A percentile compares a stretch with the other conserved stretches of the same genome.
Evolutionary conservation across 2,888 invertebrate genomes (phyloP).

Genomic region (Eupsilia transversa): DNA sequence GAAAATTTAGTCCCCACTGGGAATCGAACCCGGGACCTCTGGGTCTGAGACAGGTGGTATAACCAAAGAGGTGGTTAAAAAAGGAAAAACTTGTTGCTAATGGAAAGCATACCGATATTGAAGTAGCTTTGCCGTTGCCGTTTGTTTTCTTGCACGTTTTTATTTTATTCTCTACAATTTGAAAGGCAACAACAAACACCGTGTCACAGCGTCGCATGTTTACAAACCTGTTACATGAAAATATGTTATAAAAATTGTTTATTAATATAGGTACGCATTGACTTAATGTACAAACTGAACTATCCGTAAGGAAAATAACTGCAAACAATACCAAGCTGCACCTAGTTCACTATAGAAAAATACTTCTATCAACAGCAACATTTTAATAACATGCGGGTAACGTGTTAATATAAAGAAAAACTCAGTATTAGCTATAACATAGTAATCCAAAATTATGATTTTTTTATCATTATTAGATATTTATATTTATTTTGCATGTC

Average conservation of each 20-base stretch:
- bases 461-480: too few species aligned
- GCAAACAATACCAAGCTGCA: not conserved
- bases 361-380: not conserved
- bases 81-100: too few species aligned
- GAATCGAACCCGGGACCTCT: too few species aligned
- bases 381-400: too few species aligned
- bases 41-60: too few species aligned
- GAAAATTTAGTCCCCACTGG: too few species aligned
- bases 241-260: too few species aligned
- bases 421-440: too few species aligned
- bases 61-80: too few species aligned
- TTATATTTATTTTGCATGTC: too few species aligned
- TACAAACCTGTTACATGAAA: not conserved
- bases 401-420: too few species aligned
- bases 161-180: not conserved
- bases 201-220: not conserved
- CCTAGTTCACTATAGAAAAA: not conserved
- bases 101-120: not conserved
- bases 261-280: conserved; percentile 13
- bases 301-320: conserved; percentile 17
- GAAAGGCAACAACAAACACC: not conserved
- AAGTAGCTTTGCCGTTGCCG: not conserved
- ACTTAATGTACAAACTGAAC: conserved; percentile 8
- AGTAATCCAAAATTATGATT: too few species aligned
- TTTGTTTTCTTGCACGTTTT: not conserved